Evolutionary conservation across 2,888 invertebrate species (phyloP).

Genomic region (Leptogaster cylindrica): DNA sequence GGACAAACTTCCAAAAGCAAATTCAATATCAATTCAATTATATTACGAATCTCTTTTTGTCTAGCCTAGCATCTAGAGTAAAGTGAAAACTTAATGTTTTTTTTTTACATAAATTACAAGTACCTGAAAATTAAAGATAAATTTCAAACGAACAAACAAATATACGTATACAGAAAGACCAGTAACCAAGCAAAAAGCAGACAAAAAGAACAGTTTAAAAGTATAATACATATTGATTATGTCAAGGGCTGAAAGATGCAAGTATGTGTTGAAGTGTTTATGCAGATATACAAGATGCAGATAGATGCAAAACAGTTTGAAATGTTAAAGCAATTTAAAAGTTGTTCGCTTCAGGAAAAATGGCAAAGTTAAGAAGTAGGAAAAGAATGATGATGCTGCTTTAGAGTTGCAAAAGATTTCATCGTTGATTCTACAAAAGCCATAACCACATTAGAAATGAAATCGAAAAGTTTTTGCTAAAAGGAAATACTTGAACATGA

Average conservation of each 20-base stretch:
- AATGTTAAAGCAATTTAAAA: slow-evolving; percentile 19
- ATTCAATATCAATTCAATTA: slow-evolving; percentile 6
- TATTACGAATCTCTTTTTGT: slow-evolving; percentile 26
- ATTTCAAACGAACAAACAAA: slow-evolving; percentile 19
- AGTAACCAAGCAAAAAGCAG: slow-evolving; percentile 29
- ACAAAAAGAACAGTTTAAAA: slow-evolving; percentile 20
- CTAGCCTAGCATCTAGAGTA: slow-evolving; percentile 17
- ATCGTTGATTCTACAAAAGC: slow-evolving; percentile 8
- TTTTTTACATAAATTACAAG: slow-evolving; percentile 6
- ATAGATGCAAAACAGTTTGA: slow-evolving; percentile 9
- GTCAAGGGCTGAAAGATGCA: slow-evolving; percentile 12
- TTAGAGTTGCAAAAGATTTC: neutral
- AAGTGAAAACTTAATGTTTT: neutral
- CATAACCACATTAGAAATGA: slow-evolving; percentile 14
- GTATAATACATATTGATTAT: slow-evolving; percentile 8
- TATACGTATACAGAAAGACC: slow-evolving; percentile 22
- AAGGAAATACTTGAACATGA: slow-evolving; percentile 30
- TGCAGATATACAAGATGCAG: neutral
- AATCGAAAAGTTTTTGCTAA: neutral
- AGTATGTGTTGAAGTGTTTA: neutral
- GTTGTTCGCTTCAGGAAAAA: neutral
- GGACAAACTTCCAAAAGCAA: slow-evolving; percentile 15
- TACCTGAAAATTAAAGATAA: slow-evolving; percentile 19
- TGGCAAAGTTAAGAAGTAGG: slow-evolving; percentile 1
- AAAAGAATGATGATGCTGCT: neutral